phyloP scores from a whole-genome alignment of 2,797 vertebrate species.

The Apogon talboti region DNA sequence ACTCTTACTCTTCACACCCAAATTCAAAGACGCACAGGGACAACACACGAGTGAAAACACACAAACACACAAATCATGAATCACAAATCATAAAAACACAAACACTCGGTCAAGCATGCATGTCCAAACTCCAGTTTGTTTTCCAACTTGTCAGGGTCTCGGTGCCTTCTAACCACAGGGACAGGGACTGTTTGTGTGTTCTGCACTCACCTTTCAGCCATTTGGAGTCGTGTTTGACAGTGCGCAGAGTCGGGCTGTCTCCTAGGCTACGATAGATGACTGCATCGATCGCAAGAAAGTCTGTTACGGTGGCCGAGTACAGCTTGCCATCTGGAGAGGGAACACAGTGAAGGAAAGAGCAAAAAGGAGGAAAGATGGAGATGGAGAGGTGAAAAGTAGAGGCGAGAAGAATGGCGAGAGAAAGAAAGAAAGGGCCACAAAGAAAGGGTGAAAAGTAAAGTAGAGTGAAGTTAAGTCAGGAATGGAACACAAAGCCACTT shows the following conservation, averaged over 20 bases:
- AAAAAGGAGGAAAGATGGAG: slow-evolving; percentile 44
- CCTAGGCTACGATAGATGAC: slow-evolving; percentile 99
- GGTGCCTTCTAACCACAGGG: slow-evolving; percentile 27
- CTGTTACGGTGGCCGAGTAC: slow-evolving; percentile 98
- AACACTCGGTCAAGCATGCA: slow-evolving; percentile 31
- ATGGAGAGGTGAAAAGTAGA: slow-evolving; percentile 6
- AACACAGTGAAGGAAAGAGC: slow-evolving; percentile 52
- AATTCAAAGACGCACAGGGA: slow-evolving; percentile 9
- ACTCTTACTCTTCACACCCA: slow-evolving; percentile 34
- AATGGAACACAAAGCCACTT: slow-evolving; percentile 51
- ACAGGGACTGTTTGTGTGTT: slow-evolving; percentile 50
- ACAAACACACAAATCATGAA: slow-evolving; percentile 17
- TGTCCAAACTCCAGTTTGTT: slow-evolving; percentile 47
- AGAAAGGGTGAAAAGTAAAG: slow-evolving; percentile 37
- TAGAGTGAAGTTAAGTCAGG: slow-evolving; percentile 43
- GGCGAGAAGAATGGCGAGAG: slow-evolving; percentile 6
- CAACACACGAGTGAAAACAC: slow-evolving; percentile 8
- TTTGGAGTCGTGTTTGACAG: slow-evolving; percentile 99
- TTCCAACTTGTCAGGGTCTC: slow-evolving; percentile 45
- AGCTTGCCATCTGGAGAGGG: slow-evolving; percentile 92
- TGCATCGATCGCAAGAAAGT: slow-evolving; percentile 98
- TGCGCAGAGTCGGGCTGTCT: slow-evolving; percentile 96
- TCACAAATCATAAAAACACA: slow-evolving; percentile 36
- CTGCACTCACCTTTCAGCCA: slow-evolving; percentile 95
- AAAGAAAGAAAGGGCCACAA: slow-evolving; percentile 14